Conservation (phyloP, 2,888 invertebrate genomes). For the Scrobipalpa costella region DNA sequence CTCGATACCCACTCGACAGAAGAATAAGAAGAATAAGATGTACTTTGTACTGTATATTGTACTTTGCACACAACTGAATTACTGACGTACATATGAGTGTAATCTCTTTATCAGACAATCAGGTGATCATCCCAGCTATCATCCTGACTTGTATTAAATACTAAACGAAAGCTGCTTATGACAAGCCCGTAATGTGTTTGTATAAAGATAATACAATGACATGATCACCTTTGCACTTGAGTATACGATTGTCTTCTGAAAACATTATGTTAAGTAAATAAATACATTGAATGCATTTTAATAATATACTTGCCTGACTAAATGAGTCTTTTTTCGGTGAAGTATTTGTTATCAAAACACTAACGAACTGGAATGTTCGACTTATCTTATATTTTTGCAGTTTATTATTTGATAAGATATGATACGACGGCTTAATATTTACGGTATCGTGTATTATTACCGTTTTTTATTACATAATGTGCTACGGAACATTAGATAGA, state of each 20-base stretch:
- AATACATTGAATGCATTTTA: no score
- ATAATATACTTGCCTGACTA: no score
- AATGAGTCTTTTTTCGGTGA: no score
- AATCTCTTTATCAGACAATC: neutral
- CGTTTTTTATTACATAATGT: neutral
- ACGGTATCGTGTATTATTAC: neutral
- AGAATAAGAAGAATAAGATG: neutral
- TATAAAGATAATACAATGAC: neutral
- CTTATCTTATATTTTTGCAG: neutral
- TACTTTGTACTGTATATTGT: neutral
- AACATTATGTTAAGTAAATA: no score
- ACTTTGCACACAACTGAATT: neutral
- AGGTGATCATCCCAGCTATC: neutral
- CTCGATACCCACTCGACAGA: no score
- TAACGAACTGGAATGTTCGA: neutral
- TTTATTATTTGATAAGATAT: constrained; percentile 1
- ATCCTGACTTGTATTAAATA: neutral
- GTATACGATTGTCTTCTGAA: no score
- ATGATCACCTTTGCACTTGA: neutral
- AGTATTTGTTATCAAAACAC: neutral
- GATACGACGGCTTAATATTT: neutral
- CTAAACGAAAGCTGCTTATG: neutral
- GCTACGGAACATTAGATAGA: neutral
- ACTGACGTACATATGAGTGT: neutral
- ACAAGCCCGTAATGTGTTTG: neutral